Evolutionary conservation across 2,888 invertebrate species (phyloP).

Genomic region (Trachelus troglodyta): DNA sequence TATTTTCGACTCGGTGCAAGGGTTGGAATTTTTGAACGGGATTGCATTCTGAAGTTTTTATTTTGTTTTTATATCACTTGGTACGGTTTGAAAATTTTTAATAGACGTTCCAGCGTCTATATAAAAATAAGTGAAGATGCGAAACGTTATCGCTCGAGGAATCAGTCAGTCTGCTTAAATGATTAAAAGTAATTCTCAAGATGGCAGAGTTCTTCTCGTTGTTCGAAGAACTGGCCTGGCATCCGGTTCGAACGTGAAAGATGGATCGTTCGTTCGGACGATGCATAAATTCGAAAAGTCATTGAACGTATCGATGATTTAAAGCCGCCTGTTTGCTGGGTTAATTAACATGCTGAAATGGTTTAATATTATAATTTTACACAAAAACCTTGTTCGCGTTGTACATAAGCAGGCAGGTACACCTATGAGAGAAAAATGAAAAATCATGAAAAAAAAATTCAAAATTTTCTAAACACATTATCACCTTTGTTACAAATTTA

Average conservation of each 20-base stretch:
- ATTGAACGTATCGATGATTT: neutral
- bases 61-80: neutral
- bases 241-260: neutral
- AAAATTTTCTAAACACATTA: neutral
- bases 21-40: neutral
- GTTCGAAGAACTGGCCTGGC: neutral
- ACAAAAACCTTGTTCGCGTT: neutral
- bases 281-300: neutral
- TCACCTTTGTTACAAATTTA: neutral
- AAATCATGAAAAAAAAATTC: neutral
- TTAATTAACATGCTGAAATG: neutral
- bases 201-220: neutral
- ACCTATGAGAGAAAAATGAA: neutral
- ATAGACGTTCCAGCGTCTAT: neutral
- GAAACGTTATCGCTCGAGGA: neutral
- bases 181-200: neutral
- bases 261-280: neutral
- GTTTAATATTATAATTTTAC: neutral
- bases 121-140: neutral
- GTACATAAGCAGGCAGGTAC: neutral
- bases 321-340: neutral
- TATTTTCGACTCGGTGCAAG: neutral
- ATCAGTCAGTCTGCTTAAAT: neutral
- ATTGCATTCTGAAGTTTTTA: neutral
- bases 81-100: neutral